Base-by-base conservation (phyloP, 2,113 vertebrate genomes). In the Xiphophorus maculatus region DNA sequence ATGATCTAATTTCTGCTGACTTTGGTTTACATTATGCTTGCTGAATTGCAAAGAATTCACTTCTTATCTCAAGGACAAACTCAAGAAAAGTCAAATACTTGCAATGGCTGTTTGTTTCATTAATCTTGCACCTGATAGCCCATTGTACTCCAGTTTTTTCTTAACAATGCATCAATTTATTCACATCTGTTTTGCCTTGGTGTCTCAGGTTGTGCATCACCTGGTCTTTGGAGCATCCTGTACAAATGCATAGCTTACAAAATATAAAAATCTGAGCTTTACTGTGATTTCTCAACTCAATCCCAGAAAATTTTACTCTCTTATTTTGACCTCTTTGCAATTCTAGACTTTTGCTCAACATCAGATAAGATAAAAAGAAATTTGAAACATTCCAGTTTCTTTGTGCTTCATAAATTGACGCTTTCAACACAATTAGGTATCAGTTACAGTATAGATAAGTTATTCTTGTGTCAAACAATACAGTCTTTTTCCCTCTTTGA, bases 21-120 rank as follows among this genome's bases (percentile, higher is more conserved):
- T 42, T 67, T 64, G 32, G 25, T 37, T 62, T 51, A 40, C 61
- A 32, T 40, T 51, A 28, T 60, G 28, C 27, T 58, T 25, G 29
- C 35, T 66, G 30, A 71, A 35, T 66, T 11, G 37, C 40, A 13
- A 2, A 6, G 9, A 64, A 29, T 42, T 67, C 33, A 67, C 30
- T 27, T 29, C n/a, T 19, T 61, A 10, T 76, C 7, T 71, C 8
- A 60, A 63, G 76, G 58, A 63, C 12, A 1, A 58, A 48, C 28
- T 62, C 27, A 15, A 40, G 15, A 75, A 32, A 66, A 74, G 25
- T 75, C 27, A n/a, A 22, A 67, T 63, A 64, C n/a, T 44, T 40
- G 63, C 22, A 54, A 6, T 22, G 32, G 37, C 58, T 69, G 14
- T 67, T 37, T 22, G 27, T 27, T 35, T 48, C n/a, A 58, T 58